phyloP scores from a whole-genome alignment of 1,140 invertebrate genomes.

The honey bee (Apis mellifera) region DNA sequence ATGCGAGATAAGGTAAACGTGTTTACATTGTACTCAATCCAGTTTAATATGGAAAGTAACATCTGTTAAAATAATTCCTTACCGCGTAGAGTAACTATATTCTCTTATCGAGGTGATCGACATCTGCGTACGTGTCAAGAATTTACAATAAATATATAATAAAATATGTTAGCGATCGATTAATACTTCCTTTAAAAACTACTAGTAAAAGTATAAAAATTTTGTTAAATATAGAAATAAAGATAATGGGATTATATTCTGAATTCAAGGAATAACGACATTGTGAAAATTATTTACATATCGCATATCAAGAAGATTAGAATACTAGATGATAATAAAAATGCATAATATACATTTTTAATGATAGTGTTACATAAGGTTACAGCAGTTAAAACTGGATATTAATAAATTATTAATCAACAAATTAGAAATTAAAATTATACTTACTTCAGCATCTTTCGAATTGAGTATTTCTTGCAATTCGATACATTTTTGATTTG shows the following conservation, averaged over 20 bases:
- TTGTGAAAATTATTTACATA: neutral
- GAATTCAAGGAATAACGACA: neutral
- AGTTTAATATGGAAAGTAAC: constrained; percentile 76
- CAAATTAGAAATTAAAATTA: neutral
- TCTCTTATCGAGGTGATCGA: constrained; percentile 58
- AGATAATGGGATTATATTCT: neutral
- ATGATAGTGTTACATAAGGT: neutral
- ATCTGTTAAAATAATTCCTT: constrained; percentile 78
- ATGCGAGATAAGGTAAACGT: constrained; percentile 63
- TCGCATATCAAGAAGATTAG: too few species aligned
- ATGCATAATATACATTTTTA: neutral
- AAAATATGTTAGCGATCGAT: neutral
- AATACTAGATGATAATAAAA: neutral
- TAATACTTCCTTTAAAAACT: neutral
- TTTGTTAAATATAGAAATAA: neutral
- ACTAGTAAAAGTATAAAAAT: neutral
- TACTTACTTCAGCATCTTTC: constrained; percentile 85
- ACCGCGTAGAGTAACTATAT: constrained; percentile 50
- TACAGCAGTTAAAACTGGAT: neutral
- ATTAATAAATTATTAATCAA: constrained; percentile 6
- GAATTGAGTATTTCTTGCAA: constrained; percentile 83
- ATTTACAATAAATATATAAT: constrained; percentile 37
- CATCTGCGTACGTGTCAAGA: constrained; percentile 59
- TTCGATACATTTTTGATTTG: constrained; percentile 82
- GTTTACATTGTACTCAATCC: constrained; percentile 75